A percentile compares a stretch with the other conserved stretches of the same genome.
Conservation (phyloP, 2,113 vertebrate genomes). For the Oncorhynchus keta region DNA sequence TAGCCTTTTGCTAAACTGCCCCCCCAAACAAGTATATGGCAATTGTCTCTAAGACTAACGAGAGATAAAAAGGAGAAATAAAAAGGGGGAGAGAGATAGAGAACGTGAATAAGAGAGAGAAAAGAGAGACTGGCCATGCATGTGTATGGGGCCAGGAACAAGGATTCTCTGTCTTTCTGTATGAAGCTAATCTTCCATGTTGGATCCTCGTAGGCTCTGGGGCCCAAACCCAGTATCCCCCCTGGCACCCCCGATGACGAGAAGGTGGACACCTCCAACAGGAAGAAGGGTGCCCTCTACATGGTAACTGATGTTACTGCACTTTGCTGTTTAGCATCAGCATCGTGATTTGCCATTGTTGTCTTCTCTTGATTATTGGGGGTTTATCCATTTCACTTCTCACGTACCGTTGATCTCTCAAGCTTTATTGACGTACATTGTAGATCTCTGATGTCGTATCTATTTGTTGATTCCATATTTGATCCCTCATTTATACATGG, state of each 20-base stretch:
- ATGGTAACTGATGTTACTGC: conserved; percentile 63
- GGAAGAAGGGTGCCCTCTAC: conserved; percentile 71
- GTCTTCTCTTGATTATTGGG: neutral
- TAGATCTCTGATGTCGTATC: no score
- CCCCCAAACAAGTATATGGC: neutral
- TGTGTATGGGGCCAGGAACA: neutral
- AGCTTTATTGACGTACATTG: no score
- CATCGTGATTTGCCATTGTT: neutral
- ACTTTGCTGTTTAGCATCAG: neutral
- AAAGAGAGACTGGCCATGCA: neutral
- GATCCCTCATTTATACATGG: no score
- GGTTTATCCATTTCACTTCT: neutral
- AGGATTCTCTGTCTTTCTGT: neutral
- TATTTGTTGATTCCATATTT: no score
- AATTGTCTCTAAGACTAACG: neutral
- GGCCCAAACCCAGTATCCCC: conserved; percentile 62
- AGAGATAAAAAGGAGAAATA: neutral
- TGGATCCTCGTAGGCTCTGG: conserved; percentile 61
- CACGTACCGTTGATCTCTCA: neutral
- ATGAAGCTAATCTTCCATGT: conserved; percentile 2
- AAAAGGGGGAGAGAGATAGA: conserved; percentile 3
- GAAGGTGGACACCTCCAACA: conserved; percentile 62
- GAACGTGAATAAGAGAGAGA: neutral
- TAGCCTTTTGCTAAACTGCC: neutral
- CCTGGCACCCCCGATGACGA: conserved; percentile 64